Evolutionary conservation across 2,888 invertebrate genomes (phyloP).

Genomic region (Odontothrips loti): DNA sequence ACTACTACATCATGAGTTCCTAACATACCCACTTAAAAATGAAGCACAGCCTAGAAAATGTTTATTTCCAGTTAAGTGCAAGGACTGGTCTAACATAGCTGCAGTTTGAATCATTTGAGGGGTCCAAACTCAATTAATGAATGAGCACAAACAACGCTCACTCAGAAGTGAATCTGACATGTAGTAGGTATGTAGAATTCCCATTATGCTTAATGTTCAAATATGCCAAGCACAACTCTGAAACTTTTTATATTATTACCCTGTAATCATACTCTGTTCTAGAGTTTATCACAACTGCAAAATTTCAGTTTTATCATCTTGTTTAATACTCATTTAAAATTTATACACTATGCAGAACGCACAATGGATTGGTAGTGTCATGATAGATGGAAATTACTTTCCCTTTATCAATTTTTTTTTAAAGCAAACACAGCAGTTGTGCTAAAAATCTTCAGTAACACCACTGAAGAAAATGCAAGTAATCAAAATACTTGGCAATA

Average conservation of each 20-base stretch:
- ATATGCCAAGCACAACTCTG: background rate
- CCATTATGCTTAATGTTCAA: background rate
- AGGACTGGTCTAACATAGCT: too few species aligned
- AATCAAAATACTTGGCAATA: too few species aligned
- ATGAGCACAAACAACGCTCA: background rate
- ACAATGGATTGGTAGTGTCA: background rate
- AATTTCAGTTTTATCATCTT: background rate
- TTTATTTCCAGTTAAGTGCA: background rate
- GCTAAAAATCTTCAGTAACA: too few species aligned
- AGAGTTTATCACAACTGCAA: conserved; percentile 14
- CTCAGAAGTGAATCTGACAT: too few species aligned
- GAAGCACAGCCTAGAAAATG: background rate
- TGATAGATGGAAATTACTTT: too few species aligned
- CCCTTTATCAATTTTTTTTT: too few species aligned
- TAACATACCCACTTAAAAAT: background rate
- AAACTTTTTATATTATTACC: conserved; percentile 10
- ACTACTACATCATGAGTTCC: background rate
- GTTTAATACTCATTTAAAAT: background rate
- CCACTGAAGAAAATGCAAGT: too few species aligned
- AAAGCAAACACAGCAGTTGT: too few species aligned
- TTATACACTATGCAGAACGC: background rate
- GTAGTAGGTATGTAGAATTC: background rate
- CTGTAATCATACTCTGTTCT: background rate
- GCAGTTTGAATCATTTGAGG: too few species aligned
- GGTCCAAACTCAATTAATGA: too few species aligned